Conservation (phyloP, 2,888 invertebrate species). For the Sesia bembeciformis region DNA sequence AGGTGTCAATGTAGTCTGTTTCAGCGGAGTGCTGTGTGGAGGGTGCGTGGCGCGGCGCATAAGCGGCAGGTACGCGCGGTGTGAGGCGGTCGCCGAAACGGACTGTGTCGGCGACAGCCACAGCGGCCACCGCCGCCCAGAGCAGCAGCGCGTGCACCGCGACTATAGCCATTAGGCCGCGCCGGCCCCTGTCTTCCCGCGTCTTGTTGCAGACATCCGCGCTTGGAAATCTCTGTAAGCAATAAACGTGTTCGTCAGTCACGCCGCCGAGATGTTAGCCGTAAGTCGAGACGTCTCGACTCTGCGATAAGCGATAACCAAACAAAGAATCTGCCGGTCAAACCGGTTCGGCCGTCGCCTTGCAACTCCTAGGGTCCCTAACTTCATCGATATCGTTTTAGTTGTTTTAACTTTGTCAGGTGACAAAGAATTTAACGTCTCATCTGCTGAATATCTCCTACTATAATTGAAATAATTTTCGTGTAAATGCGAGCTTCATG, state of each 20-base stretch:
- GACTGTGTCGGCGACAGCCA: constrained; percentile 35
- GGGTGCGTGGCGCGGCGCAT: constrained; percentile 48
- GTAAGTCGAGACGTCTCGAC: constrained; percentile 31
- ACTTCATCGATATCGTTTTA: constrained; percentile 54
- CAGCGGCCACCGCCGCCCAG: constrained; percentile 42
- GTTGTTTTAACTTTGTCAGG: constrained; percentile 33
- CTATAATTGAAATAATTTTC: no score
- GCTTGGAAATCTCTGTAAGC: constrained; percentile 42
- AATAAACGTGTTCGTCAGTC: constrained; percentile 30
- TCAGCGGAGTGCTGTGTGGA: constrained; percentile 30
- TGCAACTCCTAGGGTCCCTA: constrained; percentile 51
- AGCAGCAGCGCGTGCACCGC: constrained; percentile 46
- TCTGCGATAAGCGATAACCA: constrained; percentile 29
- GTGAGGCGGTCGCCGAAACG: constrained; percentile 59
- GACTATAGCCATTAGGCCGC: constrained; percentile 54
- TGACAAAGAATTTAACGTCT: neutral
- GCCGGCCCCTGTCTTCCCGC: constrained; percentile 51
- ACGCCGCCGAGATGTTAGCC: constrained; percentile 5
- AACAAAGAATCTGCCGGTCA: constrained; percentile 50
- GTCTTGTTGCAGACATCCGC: constrained; percentile 43
- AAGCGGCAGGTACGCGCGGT: constrained; percentile 55
- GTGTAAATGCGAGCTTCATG: no score
- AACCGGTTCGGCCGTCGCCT: constrained; percentile 55
- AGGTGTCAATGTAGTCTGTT: constrained; percentile 42
- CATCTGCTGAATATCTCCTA: no score